A percentile compares a stretch with the other conserved stretches of the same genome.
Conservation (phyloP, 2,113 vertebrate species). For the Prinia subflava region DNA sequence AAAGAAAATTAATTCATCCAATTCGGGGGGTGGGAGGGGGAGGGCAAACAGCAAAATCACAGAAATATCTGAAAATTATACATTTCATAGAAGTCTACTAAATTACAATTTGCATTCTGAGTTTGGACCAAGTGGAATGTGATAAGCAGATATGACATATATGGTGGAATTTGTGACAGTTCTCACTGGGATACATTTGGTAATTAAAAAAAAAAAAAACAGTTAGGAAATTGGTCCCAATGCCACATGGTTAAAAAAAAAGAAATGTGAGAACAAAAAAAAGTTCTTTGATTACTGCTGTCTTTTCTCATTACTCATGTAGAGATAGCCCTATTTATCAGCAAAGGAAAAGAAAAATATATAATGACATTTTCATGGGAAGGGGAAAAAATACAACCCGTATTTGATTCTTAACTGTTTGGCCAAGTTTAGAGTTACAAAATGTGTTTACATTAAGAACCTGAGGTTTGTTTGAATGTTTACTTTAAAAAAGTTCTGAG, state of each 20-base stretch:
- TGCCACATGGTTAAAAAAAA: background rate
- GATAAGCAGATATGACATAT: background rate
- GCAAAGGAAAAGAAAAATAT: slow-evolving; percentile 38
- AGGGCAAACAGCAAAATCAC: background rate
- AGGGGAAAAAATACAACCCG: slow-evolving; percentile 6
- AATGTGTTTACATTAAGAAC: slow-evolving; percentile 63
- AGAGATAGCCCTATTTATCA: slow-evolving; percentile 12
- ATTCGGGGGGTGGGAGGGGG: too few species aligned
- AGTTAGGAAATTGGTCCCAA: background rate
- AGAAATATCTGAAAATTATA: background rate
- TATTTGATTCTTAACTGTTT: slow-evolving; percentile 19
- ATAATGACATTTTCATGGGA: background rate
- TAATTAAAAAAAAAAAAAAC: background rate
- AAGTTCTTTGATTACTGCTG: background rate
- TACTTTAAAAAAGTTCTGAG: slow-evolving; percentile 61
- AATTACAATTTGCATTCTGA: background rate
- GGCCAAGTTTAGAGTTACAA: slow-evolving; percentile 30
- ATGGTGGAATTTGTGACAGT: background rate
- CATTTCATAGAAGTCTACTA: background rate
- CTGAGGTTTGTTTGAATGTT: slow-evolving; percentile 60
- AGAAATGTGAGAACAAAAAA: background rate
- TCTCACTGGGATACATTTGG: background rate
- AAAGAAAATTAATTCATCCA: background rate
- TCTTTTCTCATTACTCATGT: background rate
- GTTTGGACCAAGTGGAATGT: background rate